These are phyloP conservation scores for Tetropium fuscum DNA, from an alignment of 2,888 invertebrate genomes.

Conservation along the genomic window DNA sequence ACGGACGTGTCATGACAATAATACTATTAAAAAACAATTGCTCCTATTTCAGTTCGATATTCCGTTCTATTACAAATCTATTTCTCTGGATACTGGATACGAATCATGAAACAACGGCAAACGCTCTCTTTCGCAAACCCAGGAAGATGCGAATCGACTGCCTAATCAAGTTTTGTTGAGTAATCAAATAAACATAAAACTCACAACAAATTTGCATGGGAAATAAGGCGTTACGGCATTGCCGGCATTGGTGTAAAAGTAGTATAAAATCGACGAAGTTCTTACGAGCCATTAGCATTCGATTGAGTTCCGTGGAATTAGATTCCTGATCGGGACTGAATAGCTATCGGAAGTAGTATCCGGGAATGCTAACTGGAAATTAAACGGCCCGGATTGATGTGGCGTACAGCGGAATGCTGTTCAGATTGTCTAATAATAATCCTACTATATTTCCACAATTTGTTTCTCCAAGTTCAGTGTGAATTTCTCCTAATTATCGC, in stretches of 20 bases:
- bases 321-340: constrained; percentile 54
- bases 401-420: background rate
- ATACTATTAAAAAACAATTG: too few relatives aligned
- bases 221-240: constrained; percentile 8
- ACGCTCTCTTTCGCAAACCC: too few relatives aligned
- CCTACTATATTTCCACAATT: too few relatives aligned
- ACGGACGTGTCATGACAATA: too few relatives aligned
- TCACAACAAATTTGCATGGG: constrained; percentile 7
- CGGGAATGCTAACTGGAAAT: constrained; percentile 54
- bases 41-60: too few relatives aligned
- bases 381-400: constrained; percentile 43
- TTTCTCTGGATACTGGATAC: too few relatives aligned
- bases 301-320: constrained; percentile 52
- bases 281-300: constrained; percentile 53
- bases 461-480: too few relatives aligned
- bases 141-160: too few relatives aligned
- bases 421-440: too few relatives aligned
- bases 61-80: too few relatives aligned
- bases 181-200: constrained; percentile 17
- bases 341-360: constrained; percentile 49
- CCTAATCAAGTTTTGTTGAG: background rate
- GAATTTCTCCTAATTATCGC: too few relatives aligned
- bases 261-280: constrained; percentile 33
- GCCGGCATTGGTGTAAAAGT: constrained; percentile 7
- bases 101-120: too few relatives aligned